These are phyloP conservation scores for Aptenodytes forsteri DNA, from an alignment of 2,113 vertebrate species.

Conservation along the genomic window DNA sequence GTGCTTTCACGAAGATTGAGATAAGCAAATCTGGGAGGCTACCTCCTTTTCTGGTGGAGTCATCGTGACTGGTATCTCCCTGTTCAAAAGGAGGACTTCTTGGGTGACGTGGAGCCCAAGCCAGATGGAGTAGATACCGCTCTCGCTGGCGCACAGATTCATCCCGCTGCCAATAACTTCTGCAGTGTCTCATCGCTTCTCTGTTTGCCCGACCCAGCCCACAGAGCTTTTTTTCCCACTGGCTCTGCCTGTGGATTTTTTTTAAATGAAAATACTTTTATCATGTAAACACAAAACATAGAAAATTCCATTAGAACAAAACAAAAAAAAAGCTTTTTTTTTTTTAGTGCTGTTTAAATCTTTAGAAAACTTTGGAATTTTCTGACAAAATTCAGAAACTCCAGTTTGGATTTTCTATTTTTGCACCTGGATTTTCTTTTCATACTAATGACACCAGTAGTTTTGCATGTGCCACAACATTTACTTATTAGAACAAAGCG, in stretches of 20 bases:
- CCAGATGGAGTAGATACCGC: background rate
- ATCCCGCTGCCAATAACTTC: background rate
- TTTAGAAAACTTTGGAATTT: background rate
- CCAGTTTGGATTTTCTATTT: background rate
- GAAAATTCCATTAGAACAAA: background rate
- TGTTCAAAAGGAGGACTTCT: conserved; percentile 14
- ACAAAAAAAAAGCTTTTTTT: background rate
- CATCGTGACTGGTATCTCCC: background rate
- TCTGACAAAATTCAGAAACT: background rate
- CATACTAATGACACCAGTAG: background rate
- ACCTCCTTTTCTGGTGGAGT: conserved; percentile 16
- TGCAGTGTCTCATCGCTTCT: background rate
- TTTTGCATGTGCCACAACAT: conserved; percentile 8
- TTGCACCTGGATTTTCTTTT: background rate
- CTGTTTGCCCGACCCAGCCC: background rate
- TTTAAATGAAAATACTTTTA: background rate
- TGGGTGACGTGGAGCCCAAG: conserved; percentile 3
- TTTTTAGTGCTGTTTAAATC: background rate
- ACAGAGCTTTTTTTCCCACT: background rate
- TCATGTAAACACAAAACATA: background rate
- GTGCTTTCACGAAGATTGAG: conserved; percentile 11
- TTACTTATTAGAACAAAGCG: background rate
- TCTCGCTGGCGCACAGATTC: background rate
- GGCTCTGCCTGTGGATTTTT: background rate
- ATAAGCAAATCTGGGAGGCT: conserved; percentile 28